Percentiles rank a stretch among this genome's conserved stretches.
Evolutionary conservation across 2,888 invertebrate species (phyloP).

Genomic region (Scrobipalpa costella): DNA sequence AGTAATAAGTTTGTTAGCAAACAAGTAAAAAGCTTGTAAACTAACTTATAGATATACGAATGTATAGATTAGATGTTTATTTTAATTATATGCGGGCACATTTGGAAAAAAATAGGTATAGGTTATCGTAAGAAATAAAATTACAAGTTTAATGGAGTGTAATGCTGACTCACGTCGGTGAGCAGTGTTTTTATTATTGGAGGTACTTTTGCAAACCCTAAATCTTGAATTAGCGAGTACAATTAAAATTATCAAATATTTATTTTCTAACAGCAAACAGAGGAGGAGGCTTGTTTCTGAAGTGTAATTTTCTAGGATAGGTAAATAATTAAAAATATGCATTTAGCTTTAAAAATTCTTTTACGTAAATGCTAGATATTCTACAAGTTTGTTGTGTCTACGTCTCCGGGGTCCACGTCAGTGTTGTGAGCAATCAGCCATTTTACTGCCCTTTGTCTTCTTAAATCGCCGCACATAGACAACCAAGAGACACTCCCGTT

Average conservation of each 20-base stretch:
- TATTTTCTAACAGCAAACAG: too few relatives aligned
- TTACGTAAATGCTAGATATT: too few relatives aligned
- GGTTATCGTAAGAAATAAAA: background rate
- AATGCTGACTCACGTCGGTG: too few relatives aligned
- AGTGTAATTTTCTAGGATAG: too few relatives aligned
- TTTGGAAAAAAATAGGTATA: too few relatives aligned
- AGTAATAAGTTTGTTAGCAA: conserved; percentile 53
- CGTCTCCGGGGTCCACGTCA: conserved; percentile 48
- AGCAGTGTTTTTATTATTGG: too few relatives aligned
- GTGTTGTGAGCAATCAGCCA: conserved; percentile 73
- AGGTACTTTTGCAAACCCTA: too few relatives aligned
- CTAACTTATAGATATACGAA: conserved; percentile 33
- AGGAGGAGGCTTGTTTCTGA: too few relatives aligned
- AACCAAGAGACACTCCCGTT: conserved; percentile 45
- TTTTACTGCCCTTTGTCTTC: conserved; percentile 80
- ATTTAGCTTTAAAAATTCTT: background rate
- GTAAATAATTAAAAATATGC: too few relatives aligned
- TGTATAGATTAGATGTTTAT: conserved; percentile 28
- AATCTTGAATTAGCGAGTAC: too few relatives aligned
- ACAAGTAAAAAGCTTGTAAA: conserved; percentile 50
- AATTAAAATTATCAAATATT: background rate
- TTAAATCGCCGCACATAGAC: conserved; percentile 69
- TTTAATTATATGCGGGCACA: background rate
- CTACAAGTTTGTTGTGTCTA: conserved; percentile 36
- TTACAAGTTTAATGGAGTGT: too few relatives aligned